phyloP scores from a whole-genome alignment of 2,888 invertebrate genomes.

The Hymenopus coronatus region DNA sequence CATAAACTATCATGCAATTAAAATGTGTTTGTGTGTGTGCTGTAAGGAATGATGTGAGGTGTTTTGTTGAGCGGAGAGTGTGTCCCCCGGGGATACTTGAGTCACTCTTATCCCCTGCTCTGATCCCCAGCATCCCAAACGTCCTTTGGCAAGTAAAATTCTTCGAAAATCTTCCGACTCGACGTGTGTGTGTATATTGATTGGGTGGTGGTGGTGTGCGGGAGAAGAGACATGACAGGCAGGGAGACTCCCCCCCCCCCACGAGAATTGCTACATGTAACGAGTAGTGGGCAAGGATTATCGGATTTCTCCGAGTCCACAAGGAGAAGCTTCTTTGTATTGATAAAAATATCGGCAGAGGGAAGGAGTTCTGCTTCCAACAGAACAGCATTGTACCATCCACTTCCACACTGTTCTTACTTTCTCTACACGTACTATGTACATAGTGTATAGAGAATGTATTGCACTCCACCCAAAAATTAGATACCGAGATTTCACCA shows the following conservation, averaged over 20 bases:
- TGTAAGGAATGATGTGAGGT: too few species aligned
- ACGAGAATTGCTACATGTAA: neutral
- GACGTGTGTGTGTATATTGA: constrained; percentile 11
- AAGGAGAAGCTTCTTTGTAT: neutral
- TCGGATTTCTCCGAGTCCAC: neutral
- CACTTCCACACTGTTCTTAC: too few species aligned
- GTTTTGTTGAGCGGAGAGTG: too few species aligned
- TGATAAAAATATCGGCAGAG: neutral
- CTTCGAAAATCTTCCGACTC: constrained; percentile 6
- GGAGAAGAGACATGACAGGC: neutral
- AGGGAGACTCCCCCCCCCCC: neutral
- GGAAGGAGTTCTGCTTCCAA: too few species aligned
- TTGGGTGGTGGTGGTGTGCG: neutral
- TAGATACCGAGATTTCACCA: too few species aligned
- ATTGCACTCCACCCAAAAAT: too few species aligned
- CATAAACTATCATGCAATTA: too few species aligned
- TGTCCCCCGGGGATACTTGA: neutral
- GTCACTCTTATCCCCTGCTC: neutral
- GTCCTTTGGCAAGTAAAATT: constrained; percentile 11
- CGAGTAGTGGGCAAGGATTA: neutral
- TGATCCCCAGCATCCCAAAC: constrained; percentile 8
- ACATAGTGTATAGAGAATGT: too few species aligned
- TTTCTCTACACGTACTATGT: too few species aligned
- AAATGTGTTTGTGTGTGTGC: too few species aligned
- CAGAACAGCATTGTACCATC: too few species aligned